These are phyloP conservation scores for Micromussa lordhowensis DNA, from an alignment of 92 coral and sea anemone species.

Conservation along the genomic window DNA sequence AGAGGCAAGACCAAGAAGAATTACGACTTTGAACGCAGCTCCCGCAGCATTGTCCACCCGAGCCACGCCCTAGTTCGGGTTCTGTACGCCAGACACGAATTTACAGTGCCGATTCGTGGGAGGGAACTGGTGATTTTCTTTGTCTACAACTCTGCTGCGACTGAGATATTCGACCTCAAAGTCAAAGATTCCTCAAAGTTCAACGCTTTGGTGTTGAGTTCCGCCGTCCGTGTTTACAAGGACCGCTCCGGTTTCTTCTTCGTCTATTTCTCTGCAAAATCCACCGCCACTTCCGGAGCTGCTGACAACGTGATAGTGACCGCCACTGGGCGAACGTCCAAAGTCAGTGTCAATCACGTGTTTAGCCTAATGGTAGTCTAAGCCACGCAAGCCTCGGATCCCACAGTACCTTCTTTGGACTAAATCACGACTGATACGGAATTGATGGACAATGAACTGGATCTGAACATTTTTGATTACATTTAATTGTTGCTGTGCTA, in stretches of 20 bases:
- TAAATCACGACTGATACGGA: not conserved
- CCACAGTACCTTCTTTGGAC: not conserved
- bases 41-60: slow-evolving; percentile 58
- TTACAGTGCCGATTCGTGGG: slow-evolving; percentile 65
- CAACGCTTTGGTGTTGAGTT: slow-evolving; percentile 5
- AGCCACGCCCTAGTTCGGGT: slow-evolving; percentile 66
- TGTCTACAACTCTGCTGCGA: slow-evolving; percentile 74
- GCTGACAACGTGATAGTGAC: slow-evolving; percentile 55
- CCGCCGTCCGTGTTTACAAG: slow-evolving; percentile 26
- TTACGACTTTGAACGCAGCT: slow-evolving; percentile 65
- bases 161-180: slow-evolving; percentile 70
- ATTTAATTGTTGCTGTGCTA: not conserved
- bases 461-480: not conserved
- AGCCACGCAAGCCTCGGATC: slow-evolving; percentile 33
- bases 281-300: slow-evolving; percentile 55
- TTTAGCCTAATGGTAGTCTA: slow-evolving; percentile 66
- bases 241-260: slow-evolving; percentile 50
- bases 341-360: slow-evolving; percentile 42
- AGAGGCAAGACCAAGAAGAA: slow-evolving; percentile 78
- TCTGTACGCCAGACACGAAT: slow-evolving; percentile 69
- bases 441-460: not conserved
- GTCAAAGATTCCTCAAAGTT: slow-evolving; percentile 70
- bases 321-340: slow-evolving; percentile 61
- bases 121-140: slow-evolving; percentile 55
- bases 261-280: slow-evolving; percentile 49